Evolutionary conservation across 2,888 invertebrate species (phyloP).

Genomic region (Drosophila diplacantha): DNA sequence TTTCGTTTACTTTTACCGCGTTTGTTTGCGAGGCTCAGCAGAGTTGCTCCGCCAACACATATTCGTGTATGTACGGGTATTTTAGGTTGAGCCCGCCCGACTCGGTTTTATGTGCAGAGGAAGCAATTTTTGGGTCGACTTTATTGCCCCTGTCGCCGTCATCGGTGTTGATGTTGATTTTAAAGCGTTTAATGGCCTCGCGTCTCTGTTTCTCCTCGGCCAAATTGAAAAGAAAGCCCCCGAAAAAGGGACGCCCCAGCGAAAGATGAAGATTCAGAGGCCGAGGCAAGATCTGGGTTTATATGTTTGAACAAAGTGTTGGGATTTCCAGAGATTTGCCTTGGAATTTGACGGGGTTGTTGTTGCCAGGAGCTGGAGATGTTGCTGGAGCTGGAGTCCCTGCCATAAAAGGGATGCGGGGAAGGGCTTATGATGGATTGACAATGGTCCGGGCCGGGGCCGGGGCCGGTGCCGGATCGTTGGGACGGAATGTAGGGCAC

Average conservation of each 20-base stretch:
- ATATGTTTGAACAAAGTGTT: slow-evolving; percentile 61
- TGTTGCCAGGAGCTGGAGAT: slow-evolving; percentile 5
- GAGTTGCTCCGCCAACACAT: slow-evolving; percentile 39
- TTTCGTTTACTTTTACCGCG: slow-evolving; percentile 65
- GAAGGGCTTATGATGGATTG: slow-evolving; percentile 52
- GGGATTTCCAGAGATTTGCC: slow-evolving; percentile 61
- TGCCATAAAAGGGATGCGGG: slow-evolving; percentile 9
- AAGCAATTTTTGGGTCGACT: slow-evolving; percentile 70
- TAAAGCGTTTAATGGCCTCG: slow-evolving; percentile 68
- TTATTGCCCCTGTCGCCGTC: slow-evolving; percentile 63
- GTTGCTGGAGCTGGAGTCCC: slow-evolving; percentile 6
- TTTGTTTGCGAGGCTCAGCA: slow-evolving; percentile 63
- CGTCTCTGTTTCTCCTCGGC: slow-evolving; percentile 28
- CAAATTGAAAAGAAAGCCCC: slow-evolving; percentile 60
- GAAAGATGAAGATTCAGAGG: slow-evolving; percentile 23
- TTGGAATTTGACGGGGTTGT: slow-evolving; percentile 35
- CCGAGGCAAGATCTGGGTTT: slow-evolving; percentile 42
- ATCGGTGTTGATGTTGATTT: slow-evolving; percentile 64
- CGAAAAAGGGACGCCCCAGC: slow-evolving; percentile 8
- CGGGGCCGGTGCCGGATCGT: slow-evolving; percentile 5
- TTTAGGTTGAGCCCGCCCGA: slow-evolving; percentile 40
- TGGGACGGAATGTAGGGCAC: slow-evolving; percentile 30
- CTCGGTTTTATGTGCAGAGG: slow-evolving; percentile 65
- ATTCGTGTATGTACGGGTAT: slow-evolving; percentile 30
- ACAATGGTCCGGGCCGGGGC: slow-evolving; percentile 26